These are phyloP conservation scores for Reticulitermes speratus DNA, from an alignment of 1,140 invertebrate species.

Conservation along the genomic window DNA sequence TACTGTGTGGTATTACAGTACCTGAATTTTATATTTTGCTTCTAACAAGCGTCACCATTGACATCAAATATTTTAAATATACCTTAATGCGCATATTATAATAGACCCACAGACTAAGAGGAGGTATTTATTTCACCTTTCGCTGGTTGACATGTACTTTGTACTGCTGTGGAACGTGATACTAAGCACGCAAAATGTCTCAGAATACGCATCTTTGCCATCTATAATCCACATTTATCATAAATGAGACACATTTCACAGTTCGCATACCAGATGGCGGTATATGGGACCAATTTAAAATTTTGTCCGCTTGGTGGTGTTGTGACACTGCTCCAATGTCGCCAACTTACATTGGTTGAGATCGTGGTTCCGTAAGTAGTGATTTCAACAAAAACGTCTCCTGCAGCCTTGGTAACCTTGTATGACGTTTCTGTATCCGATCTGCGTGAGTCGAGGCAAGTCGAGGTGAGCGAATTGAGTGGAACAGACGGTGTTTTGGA, in stretches of 20 bases:
- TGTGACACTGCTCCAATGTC: not conserved
- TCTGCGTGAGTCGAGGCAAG: constrained; percentile 1
- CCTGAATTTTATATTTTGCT: too few relatives aligned
- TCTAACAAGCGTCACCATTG: too few relatives aligned
- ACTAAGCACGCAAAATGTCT: too few relatives aligned
- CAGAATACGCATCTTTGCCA: not conserved
- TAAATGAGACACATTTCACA: not conserved
- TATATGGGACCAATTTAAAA: not conserved
- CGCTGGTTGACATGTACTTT: too few relatives aligned
- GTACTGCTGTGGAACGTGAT: too few relatives aligned
- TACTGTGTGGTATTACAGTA: too few relatives aligned
- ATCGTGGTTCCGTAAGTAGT: not conserved
- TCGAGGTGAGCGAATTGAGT: not conserved
- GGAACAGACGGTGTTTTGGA: not conserved
- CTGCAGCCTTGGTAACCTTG: constrained; percentile 1
- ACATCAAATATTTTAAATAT: too few relatives aligned
- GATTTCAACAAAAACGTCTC: not conserved
- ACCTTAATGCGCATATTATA: too few relatives aligned
- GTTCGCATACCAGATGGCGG: not conserved
- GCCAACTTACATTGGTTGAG: not conserved
- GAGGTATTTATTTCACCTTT: too few relatives aligned
- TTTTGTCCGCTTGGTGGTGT: not conserved
- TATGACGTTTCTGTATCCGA: constrained; percentile 12
- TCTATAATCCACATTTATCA: not conserved
- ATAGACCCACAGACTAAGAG: too few relatives aligned